Evolutionary conservation across 37 sponge, comb jelly and placozoan genomes (phyloP), one percentile per base, ranked within the genome.

Genomic region (Agelas oroides): DNA sequence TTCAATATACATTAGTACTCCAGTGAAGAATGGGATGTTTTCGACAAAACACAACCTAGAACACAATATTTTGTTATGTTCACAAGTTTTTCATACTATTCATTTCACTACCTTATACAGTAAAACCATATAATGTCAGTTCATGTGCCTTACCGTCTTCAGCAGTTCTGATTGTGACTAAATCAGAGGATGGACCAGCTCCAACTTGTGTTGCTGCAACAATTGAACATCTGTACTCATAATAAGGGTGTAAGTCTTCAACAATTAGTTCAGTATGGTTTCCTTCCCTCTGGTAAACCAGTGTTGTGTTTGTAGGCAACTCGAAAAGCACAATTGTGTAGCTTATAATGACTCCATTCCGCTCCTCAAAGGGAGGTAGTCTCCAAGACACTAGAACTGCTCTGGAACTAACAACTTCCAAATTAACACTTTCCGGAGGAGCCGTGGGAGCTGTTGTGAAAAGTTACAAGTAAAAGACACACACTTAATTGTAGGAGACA

Each of bases 281-380:
- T 46, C 46, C 60, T 59, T 71, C 87, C 55, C 16, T 37, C 78
- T 18, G 76, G 27, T 64, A 78, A 77, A 64, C 62, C 56, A n/a
- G 73, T 74, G 0, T 5, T 53, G 1, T 75, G 53, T 20, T 5
- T 37, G 0, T 67, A 25, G 0, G 27, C 2, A 16, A 41, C 66
- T 54, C 71, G 70, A 37, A 57, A 81, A 28, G 84, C 76, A n/a
- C 84, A 1, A 73, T 36, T 11, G 1, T 60, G 75, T 83, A 83
- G 20, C 27, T 23, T 11, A 54, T 56, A 39, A 83, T 73, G 40
- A 74, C 65, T 40, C 84, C 84, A 83, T 83, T 83, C 28, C 21
- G 74, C 2, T 38, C 5, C 5, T 70, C 62, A 1, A 31, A 53
- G 18, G 65, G 54, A 25, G 75, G 84, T 53, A 71, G 59, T 53